Evolutionary conservation across 2,888 invertebrate species (phyloP), one percentile per base, ranked within the genome.

Genomic region (Zygogramma bicolorata): DNA sequence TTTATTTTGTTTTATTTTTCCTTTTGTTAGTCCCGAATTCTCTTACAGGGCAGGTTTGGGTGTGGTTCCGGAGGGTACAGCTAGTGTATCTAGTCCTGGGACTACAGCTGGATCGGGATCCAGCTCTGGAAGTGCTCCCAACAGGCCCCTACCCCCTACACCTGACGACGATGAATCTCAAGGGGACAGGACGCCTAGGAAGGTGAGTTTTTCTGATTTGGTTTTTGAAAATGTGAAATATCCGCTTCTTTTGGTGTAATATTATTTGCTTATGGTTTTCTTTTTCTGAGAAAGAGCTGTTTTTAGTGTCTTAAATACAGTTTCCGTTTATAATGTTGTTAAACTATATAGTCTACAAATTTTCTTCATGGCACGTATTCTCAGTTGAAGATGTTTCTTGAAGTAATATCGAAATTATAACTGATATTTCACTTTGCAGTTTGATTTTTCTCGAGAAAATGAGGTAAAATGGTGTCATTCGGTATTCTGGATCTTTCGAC

Each of bases 91-190:
- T 82, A 86, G 85, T 86, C 85, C 87, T 7, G 85, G 85, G 63
- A 84, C 86, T n/a, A 84, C 87, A 0, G 83, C 84, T 67, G 81
- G 84, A 71, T 78, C 79, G 6, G 75, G 77, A 31, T 80, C 84
- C 3, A 86, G 79, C 71, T 84, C 84, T 63, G 93, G 93, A 71
- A 93, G 93, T 68, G 94, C 96, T 80, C 97, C 97, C 74, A 97
- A 97, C 86, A 91, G 97, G 80, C 97, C 97, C 65, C 90, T 97
- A 83, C 97, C 97, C 69, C 97, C 97, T 63, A 97, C 97, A 65
- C 97, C 97, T 46, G 97, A 97, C 86, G 97, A 97, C 85, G 95
- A 96, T 86, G 90, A 90, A 83, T 89, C 89, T 75, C 88, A 88
- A 82, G 93, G 94, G 69, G 97, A 97, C 87, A 92, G 95, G 84